Evolutionary conservation across 2,888 invertebrate species (phyloP), one percentile per base, ranked within the genome.

Genomic region (Rhimphoctona megacephalus): DNA sequence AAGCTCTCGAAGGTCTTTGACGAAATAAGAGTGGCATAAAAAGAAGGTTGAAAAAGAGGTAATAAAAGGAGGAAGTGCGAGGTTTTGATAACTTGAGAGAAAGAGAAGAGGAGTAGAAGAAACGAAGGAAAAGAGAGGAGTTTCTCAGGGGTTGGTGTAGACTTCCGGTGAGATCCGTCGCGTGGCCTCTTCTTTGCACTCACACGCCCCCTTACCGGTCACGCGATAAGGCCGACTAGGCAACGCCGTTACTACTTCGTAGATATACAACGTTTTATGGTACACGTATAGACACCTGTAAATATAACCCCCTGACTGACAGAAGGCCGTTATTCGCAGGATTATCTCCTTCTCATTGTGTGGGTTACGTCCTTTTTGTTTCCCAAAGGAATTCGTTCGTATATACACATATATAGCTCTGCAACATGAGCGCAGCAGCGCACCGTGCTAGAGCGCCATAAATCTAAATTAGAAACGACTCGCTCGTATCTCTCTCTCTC

Each of bases 381-480:
- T 54, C 5, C 11, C 14, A 33, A n/a, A 30, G 17, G 19, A 9
- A 7, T 22, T 17, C 30, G 17, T 61, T 61, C 30, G 17, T 17
- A 46, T 33, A 7, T 36, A 73, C 25, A 52, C 25, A 25, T 39
- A 19, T 39, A 77, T 33, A 49, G 43, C n/a, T 52, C 54, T 57
- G 81, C 64, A 61, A 46, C 66, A 57, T 66, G 77, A 81, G 77
- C 64, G 85, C 81, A 81, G 69, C 64, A 36, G 76, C 33, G 61
- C 76, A 66, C 85, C 79, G 79, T 84, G 70, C 81, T 36, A 73
- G 74, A 86, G 81, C 84, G 78, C 86, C 81, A 83, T 86, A 86
- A 86, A 86, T 86, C 83, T 83, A 86, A 86, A 86, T 86, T 86
- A 86, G 83, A 86, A 86, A 81, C 86, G 81, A 86, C 83, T 77